Base-by-base conservation (phyloP, 2,888 invertebrate genomes). In the Phanerotoma sp. region DNA sequence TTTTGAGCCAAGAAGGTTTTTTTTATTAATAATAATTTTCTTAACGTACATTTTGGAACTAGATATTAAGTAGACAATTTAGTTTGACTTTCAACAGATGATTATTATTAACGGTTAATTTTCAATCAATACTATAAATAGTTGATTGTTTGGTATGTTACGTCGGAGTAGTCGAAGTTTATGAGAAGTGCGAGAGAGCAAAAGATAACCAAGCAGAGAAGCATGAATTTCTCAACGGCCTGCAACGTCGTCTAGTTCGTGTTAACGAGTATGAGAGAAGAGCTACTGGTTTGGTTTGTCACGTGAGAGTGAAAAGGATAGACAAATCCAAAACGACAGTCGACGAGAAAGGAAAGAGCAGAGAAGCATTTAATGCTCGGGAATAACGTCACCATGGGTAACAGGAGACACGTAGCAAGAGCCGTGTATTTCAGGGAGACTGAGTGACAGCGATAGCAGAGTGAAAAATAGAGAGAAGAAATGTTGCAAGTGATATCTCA, bases 361-460 rank as follows among this genome's bases (percentile, higher is more conserved):
- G 35, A 49, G 49, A 35, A 41, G 49, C 41, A 33, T 41, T 51
- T 48, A 45, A 50, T 55, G 54, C 50, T 54, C 50, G 22, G 35
- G 20, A 28, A 57, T 62, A 51, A 62, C 58, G 60, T 62, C 60
- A 58, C 52, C 38, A 47, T 37, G 51, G 50, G 32, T 47, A 46
- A 52, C 40, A 52, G 45, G 46, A 62, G 54, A 53, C 54, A 58
- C 56, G 58, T 59, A 54, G 45, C 37, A 53, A 30, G n/a, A n/a
- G 46, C 46, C 13, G 40, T 35, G 54, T 47, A 57, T 53, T 32
- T 51, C 37, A 49, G 33, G 25, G 44, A 49, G 20, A 25, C 13
- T 42, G 22, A 32, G 22, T 30, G 45, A 55, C 28, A 9, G 28
- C 32, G 40, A 40, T 33, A 18, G 10, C 25, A 35, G n/a, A 35